Conservation (phyloP, 1,140 invertebrate species). For the Aphelenchoides besseyi region DNA sequence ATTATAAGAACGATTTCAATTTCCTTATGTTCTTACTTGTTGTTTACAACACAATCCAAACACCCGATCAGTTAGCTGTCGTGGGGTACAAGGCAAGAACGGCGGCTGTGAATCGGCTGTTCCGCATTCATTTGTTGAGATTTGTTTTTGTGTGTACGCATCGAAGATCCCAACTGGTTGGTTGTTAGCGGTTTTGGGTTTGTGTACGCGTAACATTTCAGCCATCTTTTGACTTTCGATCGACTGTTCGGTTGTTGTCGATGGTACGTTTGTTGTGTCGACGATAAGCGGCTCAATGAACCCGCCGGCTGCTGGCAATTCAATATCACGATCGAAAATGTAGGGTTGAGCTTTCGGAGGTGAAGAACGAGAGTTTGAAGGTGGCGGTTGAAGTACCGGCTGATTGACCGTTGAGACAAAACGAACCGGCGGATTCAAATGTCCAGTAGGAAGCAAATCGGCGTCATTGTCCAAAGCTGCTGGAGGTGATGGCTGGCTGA, state of each 20-base stretch:
- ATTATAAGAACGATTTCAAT: background rate
- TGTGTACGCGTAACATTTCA: background rate
- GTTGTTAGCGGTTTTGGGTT: background rate
- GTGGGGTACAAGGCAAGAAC: constrained; percentile 47
- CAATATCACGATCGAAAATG: constrained; percentile 6
- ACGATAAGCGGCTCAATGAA: constrained; percentile 39
- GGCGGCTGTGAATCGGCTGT: constrained; percentile 47
- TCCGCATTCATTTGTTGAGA: too few relatives aligned
- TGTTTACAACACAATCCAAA: constrained; percentile 51
- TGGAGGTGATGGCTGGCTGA: constrained; percentile 4
- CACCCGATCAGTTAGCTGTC: constrained; percentile 49
- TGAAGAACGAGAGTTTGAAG: background rate
- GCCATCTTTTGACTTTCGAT: background rate
- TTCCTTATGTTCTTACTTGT: constrained; percentile 27
- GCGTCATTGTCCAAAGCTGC: constrained; percentile 13
- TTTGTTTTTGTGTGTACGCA: constrained; percentile 28
- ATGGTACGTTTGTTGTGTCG: background rate
- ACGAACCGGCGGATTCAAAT: background rate
- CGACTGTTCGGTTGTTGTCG: background rate
- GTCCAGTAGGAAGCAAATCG: background rate
- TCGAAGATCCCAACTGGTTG: background rate
- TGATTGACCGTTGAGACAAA: constrained; percentile 1
- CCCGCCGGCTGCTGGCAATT: constrained; percentile 28
- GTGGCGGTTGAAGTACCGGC: background rate
- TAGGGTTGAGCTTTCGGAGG: constrained; percentile 14